These are phyloP conservation scores for Semicossyphus pulcher DNA, from an alignment of 2,113 vertebrate genomes.

Conservation along the genomic window DNA sequence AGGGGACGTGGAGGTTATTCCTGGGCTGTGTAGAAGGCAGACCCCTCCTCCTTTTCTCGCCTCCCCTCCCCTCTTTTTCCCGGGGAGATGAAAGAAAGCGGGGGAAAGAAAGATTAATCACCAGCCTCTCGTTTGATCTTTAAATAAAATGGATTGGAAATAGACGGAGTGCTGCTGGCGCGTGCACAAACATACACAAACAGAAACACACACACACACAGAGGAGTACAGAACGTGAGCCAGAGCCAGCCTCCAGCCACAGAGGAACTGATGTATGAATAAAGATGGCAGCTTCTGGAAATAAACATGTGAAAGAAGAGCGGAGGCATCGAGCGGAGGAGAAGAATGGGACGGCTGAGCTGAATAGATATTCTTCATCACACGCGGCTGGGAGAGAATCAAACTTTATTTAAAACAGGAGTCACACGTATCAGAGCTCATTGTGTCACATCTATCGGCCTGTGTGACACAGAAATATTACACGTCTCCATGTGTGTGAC, in stretches of 20 bases:
- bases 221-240: constrained; percentile 52
- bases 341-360: constrained; percentile 39
- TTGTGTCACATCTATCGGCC: constrained; percentile 59
- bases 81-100: constrained; percentile 80
- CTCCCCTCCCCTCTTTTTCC: constrained; percentile 56
- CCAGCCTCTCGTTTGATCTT: constrained; percentile 84
- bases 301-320: constrained; percentile 70
- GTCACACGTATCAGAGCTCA: constrained; percentile 20
- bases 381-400: not conserved
- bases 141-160: constrained; percentile 84
- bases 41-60: constrained; percentile 59
- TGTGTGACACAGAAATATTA: constrained; percentile 70
- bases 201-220: constrained; percentile 27
- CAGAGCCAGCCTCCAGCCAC: constrained; percentile 72
- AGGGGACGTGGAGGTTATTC: constrained; percentile 72
- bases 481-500: constrained; percentile 69
- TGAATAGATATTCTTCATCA: constrained; percentile 42
- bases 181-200: constrained; percentile 54
- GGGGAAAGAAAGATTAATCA: constrained; percentile 83
- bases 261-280: constrained; percentile 77
- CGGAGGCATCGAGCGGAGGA: constrained; percentile 56
- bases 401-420: constrained; percentile 19
- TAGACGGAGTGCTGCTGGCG: constrained; percentile 64
- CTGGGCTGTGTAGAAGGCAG: constrained; percentile 63
- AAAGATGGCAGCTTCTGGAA: constrained; percentile 79